Conservation (phyloP, 1,140 invertebrate genomes). For the Medauroidea extradentata region DNA sequence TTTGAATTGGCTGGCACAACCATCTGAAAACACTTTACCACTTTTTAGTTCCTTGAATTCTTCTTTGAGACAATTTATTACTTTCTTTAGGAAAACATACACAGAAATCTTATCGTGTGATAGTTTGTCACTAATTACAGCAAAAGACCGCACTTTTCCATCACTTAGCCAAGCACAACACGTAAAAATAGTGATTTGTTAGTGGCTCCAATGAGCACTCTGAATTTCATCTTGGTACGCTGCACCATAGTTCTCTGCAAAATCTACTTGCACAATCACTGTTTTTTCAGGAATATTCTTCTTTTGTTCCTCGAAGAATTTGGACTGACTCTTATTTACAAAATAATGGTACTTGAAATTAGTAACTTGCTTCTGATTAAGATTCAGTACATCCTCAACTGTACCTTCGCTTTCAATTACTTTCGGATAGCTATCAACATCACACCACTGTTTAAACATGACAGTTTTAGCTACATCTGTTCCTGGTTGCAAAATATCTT, state of each 20-base stretch:
- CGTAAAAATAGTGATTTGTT: conserved; percentile 23
- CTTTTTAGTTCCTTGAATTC: background rate
- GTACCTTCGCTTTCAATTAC: no score
- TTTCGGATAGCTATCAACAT: no score
- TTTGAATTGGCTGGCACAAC: conserved; percentile 27
- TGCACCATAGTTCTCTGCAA: background rate
- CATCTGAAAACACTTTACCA: conserved; percentile 24
- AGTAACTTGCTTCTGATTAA: no score
- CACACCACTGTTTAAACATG: no score
- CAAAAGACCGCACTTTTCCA: background rate
- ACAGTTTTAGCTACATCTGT: no score
- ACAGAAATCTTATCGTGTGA: conserved; percentile 1
- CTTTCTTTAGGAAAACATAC: conserved; percentile 1
- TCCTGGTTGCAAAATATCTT: no score
- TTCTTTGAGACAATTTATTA: background rate
- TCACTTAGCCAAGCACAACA: background rate
- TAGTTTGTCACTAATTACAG: conserved; percentile 1
- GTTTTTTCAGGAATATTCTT: background rate
- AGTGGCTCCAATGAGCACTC: conserved; percentile 20
- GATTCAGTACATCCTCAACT: no score
- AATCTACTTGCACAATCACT: background rate
- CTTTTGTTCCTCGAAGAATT: background rate
- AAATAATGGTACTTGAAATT: no score
- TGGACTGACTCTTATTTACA: background rate
- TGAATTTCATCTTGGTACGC: background rate